Evolutionary conservation across 2,888 invertebrate species (phyloP).

Genomic region (Ornithoptera alexandrae): DNA sequence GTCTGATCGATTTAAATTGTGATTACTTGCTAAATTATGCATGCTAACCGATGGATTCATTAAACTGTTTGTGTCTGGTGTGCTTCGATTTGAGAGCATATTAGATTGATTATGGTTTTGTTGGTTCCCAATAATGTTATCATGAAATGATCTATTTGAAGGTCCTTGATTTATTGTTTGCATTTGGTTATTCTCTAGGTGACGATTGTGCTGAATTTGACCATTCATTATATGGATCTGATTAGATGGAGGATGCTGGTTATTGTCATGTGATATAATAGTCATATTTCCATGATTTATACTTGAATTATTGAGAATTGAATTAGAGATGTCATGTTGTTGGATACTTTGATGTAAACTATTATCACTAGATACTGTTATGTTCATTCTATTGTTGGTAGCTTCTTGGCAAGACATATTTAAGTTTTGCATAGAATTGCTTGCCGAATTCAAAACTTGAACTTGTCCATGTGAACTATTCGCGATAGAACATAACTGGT

Average conservation of each 20-base stretch:
- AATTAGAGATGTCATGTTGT: conserved; percentile 59
- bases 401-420: conserved; percentile 71
- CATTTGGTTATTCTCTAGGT: conserved; percentile 63
- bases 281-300: conserved; percentile 67
- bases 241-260: conserved; percentile 57
- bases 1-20: conserved; percentile 62
- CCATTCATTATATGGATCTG: conserved; percentile 76
- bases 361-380: conserved; percentile 56
- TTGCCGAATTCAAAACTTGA: conserved; percentile 68
- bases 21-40: conserved; percentile 61
- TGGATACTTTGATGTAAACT: conserved; percentile 56
- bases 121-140: conserved; percentile 58
- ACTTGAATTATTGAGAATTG: conserved; percentile 54
- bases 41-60: conserved; percentile 71
- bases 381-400: conserved; percentile 60
- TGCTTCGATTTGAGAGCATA: conserved; percentile 62
- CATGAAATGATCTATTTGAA: conserved; percentile 62
- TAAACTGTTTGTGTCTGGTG: conserved; percentile 59
- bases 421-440: conserved; percentile 64
- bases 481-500: conserved; percentile 67
- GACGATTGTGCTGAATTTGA: conserved; percentile 70
- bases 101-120: conserved; percentile 60
- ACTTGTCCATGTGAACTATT: conserved; percentile 65
- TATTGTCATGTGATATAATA: conserved; percentile 66
- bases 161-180: conserved; percentile 59